Conservation (phyloP, 2,888 invertebrate genomes). For the Netelia fuscicornis region DNA sequence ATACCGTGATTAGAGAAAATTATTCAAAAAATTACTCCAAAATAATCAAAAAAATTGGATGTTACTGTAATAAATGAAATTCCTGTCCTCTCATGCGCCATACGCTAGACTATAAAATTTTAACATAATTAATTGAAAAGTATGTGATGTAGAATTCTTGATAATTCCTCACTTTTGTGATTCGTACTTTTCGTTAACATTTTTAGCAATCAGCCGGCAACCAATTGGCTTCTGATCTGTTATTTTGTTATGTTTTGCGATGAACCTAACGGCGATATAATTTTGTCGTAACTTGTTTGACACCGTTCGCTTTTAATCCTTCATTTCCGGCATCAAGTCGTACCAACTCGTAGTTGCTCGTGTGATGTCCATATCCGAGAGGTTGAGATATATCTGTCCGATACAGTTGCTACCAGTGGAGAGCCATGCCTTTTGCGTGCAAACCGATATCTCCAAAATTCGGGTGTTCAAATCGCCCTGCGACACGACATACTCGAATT, state of each 20-base stretch:
- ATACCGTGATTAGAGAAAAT: neutral
- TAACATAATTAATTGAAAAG: constrained; percentile 13
- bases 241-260: constrained; percentile 18
- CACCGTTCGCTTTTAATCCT: constrained; percentile 76
- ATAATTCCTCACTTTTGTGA: constrained; percentile 12
- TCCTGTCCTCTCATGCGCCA: neutral
- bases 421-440: constrained; percentile 94
- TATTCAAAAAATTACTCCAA: constrained; percentile 19
- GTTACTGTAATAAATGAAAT: neutral
- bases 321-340: constrained; percentile 88
- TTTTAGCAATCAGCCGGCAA: neutral
- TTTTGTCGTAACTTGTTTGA: constrained; percentile 65
- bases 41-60: neutral
- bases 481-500: constrained; percentile 95
- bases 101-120: constrained; percentile 18
- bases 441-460: constrained; percentile 93
- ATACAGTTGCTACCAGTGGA: constrained; percentile 93
- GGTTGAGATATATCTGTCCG: constrained; percentile 91
- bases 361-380: constrained; percentile 89
- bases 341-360: constrained; percentile 91
- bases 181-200: neutral
- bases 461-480: constrained; percentile 92
- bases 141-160: constrained; percentile 13
- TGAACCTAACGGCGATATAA: too few relatives aligned
- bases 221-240: constrained; percentile 3